Conservation (phyloP, 2,797 vertebrate species). For the Gymnoscopelus braueri region DNA sequence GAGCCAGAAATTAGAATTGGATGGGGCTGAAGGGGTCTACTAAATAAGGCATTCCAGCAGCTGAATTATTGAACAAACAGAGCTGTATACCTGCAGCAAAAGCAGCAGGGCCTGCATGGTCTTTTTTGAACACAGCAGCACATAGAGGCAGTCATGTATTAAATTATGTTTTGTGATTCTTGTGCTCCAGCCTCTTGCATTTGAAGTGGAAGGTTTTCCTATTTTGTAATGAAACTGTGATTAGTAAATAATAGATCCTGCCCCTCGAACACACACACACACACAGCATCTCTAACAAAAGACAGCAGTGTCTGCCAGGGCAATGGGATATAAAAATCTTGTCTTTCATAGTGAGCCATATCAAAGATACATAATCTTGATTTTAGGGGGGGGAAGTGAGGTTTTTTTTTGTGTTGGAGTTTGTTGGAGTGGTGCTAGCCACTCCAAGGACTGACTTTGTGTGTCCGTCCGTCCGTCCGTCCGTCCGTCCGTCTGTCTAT, state of each 20-base stretch:
- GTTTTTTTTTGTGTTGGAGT: neutral
- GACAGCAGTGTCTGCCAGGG: neutral
- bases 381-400: neutral
- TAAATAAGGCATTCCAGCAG: conserved; percentile 71
- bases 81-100: conserved; percentile 75
- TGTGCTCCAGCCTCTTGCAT: conserved; percentile 27
- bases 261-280: conserved; percentile 6
- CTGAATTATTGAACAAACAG: conserved; percentile 77
- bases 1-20: conserved; percentile 63
- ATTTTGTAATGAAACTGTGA: conserved; percentile 20
- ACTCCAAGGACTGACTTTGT: too few species aligned
- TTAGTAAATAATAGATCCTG: conserved; percentile 47
- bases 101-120: conserved; percentile 46
- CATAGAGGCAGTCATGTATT: conserved; percentile 59
- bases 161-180: conserved; percentile 64
- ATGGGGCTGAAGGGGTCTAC: conserved; percentile 53
- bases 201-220: conserved; percentile 6
- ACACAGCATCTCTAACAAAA: conserved; percentile 1
- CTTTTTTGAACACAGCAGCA: conserved; percentile 50
- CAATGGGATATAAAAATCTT: neutral
- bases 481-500: too few species aligned
- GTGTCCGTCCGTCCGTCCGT: too few species aligned
- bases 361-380: conserved; percentile 10
- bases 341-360: neutral
- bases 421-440: neutral